phyloP scores from a whole-genome alignment of 2,113 vertebrate genomes.

The Carollia perspicillata region DNA sequence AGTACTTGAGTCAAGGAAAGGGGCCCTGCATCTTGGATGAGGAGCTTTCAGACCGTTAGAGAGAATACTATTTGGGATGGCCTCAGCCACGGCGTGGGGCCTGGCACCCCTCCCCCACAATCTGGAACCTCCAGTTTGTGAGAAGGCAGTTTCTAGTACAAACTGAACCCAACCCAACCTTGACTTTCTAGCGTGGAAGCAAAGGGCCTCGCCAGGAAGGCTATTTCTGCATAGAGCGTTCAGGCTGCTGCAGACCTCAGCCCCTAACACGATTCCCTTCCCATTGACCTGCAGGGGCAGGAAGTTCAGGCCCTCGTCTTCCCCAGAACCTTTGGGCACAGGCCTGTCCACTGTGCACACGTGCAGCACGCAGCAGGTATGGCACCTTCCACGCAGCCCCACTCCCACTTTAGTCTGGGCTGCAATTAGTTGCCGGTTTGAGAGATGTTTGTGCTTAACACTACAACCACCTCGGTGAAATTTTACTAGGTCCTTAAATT shows the following conservation, averaged over 20 bases:
- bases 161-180: background rate
- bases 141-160: background rate
- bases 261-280: background rate
- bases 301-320: conserved; percentile 19
- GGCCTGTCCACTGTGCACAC: background rate
- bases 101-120: background rate
- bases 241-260: background rate
- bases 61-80: background rate
- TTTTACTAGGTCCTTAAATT: conserved; percentile 67
- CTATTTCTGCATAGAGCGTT: accelerated
- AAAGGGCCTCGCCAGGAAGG: background rate
- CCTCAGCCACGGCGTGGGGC: background rate
- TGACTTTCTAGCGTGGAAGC: background rate
- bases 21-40: background rate
- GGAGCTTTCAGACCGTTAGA: background rate
- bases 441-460: conserved; percentile 35
- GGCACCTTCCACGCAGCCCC: background rate
- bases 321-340: background rate
- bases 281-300: background rate
- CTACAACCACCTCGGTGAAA: conserved; percentile 59
- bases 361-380: background rate
- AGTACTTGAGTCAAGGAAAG: background rate
- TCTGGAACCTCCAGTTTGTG: background rate
- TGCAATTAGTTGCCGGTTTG: conserved; percentile 64
- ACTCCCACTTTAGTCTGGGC: conserved; percentile 51